Percentiles rank a stretch among this genome's conserved stretches.
Evolutionary conservation across 2,113 vertebrate genomes (phyloP).

Genomic region (Neolamprologus longior): DNA sequence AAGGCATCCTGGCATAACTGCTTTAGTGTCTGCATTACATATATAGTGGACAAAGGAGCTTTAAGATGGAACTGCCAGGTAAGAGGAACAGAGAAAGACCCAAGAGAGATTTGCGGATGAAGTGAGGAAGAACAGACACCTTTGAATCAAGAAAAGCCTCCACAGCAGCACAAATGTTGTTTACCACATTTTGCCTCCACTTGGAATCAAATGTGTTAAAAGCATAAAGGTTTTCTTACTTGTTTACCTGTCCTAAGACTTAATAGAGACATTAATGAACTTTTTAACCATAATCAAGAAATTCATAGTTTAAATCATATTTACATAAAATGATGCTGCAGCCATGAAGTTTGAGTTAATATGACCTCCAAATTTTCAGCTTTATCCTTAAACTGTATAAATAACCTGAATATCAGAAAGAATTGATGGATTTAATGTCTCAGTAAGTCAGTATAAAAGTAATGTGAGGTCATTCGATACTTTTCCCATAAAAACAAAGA

Average conservation of each 20-base stretch:
- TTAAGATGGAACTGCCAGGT: background rate
- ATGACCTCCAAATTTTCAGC: background rate
- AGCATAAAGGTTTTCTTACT: rapidly evolving
- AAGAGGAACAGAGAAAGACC: background rate
- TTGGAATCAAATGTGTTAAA: background rate
- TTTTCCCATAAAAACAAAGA: background rate
- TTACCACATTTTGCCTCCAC: rapidly evolving
- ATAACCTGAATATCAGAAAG: rapidly evolving
- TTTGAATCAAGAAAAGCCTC: background rate
- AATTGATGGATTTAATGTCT: background rate
- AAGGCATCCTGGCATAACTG: background rate
- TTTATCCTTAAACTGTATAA: background rate
- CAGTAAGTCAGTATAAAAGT: background rate
- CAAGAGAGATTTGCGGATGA: too few species aligned
- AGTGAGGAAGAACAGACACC: rapidly evolving
- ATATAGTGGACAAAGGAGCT: background rate
- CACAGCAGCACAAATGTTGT: background rate
- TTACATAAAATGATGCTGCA: background rate
- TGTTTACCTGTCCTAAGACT: rapidly evolving
- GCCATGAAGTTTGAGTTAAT: background rate
- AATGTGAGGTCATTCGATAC: background rate
- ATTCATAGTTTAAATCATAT: rapidly evolving
- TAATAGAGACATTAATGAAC: rapidly evolving
- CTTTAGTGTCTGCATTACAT: background rate
- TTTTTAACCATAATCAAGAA: background rate